Evolutionary conservation across 2,113 vertebrate species (phyloP).

Genomic region (Recurvirostra avosetta): DNA sequence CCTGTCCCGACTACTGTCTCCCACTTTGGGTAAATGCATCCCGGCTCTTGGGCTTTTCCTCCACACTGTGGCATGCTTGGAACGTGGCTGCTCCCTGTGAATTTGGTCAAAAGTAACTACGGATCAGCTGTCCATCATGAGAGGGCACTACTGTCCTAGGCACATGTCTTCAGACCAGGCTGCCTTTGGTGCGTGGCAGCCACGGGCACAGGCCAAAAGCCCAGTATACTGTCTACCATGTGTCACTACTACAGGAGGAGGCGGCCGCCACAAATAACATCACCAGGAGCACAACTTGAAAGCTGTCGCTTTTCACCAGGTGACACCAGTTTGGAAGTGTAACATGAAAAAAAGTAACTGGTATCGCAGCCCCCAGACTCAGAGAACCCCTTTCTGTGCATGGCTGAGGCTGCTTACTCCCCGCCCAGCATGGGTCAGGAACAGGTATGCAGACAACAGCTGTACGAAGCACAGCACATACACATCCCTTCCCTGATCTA

Average conservation of each 20-base stretch:
- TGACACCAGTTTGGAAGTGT: neutral
- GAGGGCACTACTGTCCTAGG: neutral
- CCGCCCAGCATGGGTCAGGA: neutral
- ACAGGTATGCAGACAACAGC: neutral
- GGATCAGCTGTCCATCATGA: neutral
- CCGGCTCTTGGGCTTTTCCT: neutral
- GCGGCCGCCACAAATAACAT: neutral
- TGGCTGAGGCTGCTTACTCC: neutral
- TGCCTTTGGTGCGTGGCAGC: neutral
- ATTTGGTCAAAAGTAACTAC: neutral
- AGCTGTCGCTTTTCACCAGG: neutral
- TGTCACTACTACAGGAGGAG: neutral
- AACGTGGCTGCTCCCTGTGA: neutral
- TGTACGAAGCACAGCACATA: rapidly evolving
- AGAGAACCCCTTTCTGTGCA: neutral
- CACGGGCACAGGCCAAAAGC: neutral
- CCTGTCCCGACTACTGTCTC: neutral
- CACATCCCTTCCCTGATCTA: neutral
- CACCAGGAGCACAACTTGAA: neutral
- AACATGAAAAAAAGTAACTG: neutral
- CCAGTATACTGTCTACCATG: neutral
- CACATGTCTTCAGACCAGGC: neutral
- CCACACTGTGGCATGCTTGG: neutral
- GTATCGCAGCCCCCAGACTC: neutral
- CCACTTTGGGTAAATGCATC: rapidly evolving